These are phyloP conservation scores for Lasiommata megera DNA, from an alignment of 2,888 invertebrate genomes.

Conservation along the genomic window DNA sequence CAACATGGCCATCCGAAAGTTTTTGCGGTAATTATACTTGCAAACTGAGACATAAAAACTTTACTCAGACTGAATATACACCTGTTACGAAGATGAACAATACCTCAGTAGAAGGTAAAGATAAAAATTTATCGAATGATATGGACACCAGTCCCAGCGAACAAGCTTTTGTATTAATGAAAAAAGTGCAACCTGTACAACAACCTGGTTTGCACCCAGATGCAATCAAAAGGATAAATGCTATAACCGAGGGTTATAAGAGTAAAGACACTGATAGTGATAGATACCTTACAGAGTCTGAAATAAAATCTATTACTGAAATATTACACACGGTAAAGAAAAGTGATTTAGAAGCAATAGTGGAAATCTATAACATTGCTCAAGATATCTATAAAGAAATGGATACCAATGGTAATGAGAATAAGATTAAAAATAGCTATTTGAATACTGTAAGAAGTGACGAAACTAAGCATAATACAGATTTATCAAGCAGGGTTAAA, in stretches of 20 bases:
- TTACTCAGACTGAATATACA: slow-evolving; percentile 37
- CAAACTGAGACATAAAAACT: slow-evolving; percentile 51
- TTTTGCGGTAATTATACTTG: slow-evolving; percentile 75
- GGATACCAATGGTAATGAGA: slow-evolving; percentile 42
- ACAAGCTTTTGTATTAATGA: slow-evolving; percentile 29
- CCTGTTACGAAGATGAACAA: slow-evolving; percentile 48
- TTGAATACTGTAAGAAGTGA: slow-evolving; percentile 17
- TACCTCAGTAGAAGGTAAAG: slow-evolving; percentile 33
- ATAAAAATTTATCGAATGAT: not conserved
- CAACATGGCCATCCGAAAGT: slow-evolving; percentile 62
- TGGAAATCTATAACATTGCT: slow-evolving; percentile 69
- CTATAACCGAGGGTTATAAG: slow-evolving; percentile 17
- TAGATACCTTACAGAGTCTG: slow-evolving; percentile 58
- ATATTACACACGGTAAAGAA: slow-evolving; percentile 61
- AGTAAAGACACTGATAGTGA: slow-evolving; percentile 37
- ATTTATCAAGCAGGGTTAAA: slow-evolving; percentile 15
- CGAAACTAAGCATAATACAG: slow-evolving; percentile 6
- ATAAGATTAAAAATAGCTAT: slow-evolving; percentile 35
- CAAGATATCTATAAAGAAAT: slow-evolving; percentile 69
- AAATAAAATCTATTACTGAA: slow-evolving; percentile 59
- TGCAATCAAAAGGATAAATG: slow-evolving; percentile 23
- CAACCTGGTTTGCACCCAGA: slow-evolving; percentile 25
- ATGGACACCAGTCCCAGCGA: slow-evolving; percentile 33
- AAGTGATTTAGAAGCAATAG: slow-evolving; percentile 66
- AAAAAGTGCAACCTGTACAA: slow-evolving; percentile 25